Conservation (phyloP, 2,113 vertebrate genomes). For the Platichthys flesus region DNA sequence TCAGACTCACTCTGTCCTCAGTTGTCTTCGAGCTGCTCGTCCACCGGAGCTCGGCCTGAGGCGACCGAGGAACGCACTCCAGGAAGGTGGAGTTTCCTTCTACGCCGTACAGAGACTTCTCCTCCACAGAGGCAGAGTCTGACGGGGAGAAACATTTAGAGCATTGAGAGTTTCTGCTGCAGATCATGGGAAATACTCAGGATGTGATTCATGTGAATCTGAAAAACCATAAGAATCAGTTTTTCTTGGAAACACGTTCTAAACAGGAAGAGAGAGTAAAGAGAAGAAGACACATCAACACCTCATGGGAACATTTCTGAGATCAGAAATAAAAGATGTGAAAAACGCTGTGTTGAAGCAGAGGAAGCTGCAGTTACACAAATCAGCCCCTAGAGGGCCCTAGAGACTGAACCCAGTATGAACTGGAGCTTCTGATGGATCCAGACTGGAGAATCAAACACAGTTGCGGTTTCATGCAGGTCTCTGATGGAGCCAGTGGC, state of each 20-base stretch:
- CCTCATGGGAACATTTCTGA: neutral
- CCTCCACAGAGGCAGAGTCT: constrained; percentile 58
- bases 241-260: neutral
- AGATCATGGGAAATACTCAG: neutral
- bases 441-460: too few species aligned
- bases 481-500: neutral
- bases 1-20: neutral
- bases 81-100: constrained; percentile 89
- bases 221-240: too few species aligned
- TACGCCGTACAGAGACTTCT: constrained; percentile 84
- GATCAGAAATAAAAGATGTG: neutral
- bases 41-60: constrained; percentile 81
- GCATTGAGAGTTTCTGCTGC: too few species aligned
- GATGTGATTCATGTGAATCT: neutral
- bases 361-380: neutral
- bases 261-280: neutral
- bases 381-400: neutral
- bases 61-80: constrained; percentile 82
- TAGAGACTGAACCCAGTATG: too few species aligned
- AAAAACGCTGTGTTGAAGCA: neutral
- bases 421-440: too few species aligned
- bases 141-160: neutral
- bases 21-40: constrained; percentile 29
- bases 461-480: too few species aligned
- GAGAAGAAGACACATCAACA: too few species aligned